Percentiles rank a stretch among this genome's conserved stretches.
Evolutionary conservation across 2,888 invertebrate species (phyloP).

Genomic region (Ophonus ardosiacus): DNA sequence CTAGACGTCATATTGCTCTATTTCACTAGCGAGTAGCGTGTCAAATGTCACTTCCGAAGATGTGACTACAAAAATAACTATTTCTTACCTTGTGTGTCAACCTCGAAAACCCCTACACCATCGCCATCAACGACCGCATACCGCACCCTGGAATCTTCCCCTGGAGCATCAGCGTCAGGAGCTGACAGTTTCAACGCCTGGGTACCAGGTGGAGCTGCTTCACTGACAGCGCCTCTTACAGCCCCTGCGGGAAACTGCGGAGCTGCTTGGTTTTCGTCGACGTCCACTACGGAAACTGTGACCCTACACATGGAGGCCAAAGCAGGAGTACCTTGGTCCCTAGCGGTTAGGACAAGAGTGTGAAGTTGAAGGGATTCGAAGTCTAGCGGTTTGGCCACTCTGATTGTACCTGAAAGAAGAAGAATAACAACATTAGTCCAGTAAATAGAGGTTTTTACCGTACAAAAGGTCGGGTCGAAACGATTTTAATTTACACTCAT

Average conservation of each 20-base stretch:
- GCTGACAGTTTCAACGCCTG: slow-evolving; percentile 88
- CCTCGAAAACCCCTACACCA: slow-evolving; percentile 94
- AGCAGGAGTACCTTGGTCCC: slow-evolving; percentile 90
- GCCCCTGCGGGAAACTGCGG: slow-evolving; percentile 91
- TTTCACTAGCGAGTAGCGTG: too few species aligned
- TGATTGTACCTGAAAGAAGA: slow-evolving; percentile 83
- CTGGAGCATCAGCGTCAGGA: slow-evolving; percentile 87
- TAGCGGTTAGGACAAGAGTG: slow-evolving; percentile 90
- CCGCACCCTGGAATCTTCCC: slow-evolving; percentile 88
- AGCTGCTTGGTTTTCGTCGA: slow-evolving; percentile 93
- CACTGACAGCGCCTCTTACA: slow-evolving; percentile 84
- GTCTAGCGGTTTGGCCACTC: slow-evolving; percentile 87
- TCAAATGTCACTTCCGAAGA: too few species aligned
- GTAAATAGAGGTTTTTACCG: too few species aligned
- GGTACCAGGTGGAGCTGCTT: slow-evolving; percentile 88
- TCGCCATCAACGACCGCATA: slow-evolving; percentile 93
- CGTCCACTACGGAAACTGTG: slow-evolving; percentile 92
- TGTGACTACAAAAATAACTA: too few species aligned
- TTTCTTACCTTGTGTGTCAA: slow-evolving; percentile 89
- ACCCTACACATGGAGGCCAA: slow-evolving; percentile 88
- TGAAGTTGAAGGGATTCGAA: slow-evolving; percentile 94
- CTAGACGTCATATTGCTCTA: too few species aligned
- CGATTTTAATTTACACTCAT: too few species aligned
- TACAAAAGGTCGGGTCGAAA: too few species aligned
- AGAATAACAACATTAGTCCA: too few species aligned